Percentiles rank a stretch among this genome's conserved stretches.
Conservation (phyloP, 1,140 invertebrate species). For the Grapholita molesta region DNA sequence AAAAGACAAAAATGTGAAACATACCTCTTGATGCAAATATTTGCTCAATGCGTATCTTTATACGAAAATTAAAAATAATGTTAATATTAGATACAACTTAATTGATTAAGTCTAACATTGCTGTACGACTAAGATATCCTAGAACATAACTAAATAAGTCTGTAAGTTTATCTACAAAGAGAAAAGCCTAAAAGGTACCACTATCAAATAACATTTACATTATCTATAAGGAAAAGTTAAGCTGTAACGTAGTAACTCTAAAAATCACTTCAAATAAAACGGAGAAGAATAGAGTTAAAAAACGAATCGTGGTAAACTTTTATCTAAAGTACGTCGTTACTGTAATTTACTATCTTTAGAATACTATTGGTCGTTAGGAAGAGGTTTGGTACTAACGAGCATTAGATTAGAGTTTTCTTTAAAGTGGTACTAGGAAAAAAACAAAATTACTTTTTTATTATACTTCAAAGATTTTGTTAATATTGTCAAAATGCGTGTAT, state of each 20-base stretch:
- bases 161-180: background rate
- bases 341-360: conserved; percentile 12
- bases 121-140: no score
- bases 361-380: background rate
- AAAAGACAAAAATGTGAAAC: no score
- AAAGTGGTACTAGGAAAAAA: background rate
- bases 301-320: conserved; percentile 1
- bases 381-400: background rate
- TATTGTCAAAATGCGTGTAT: no score
- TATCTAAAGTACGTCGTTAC: conserved; percentile 14
- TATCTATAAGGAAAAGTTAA: background rate
- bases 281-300: background rate
- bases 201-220: background rate
- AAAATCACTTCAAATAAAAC: background rate
- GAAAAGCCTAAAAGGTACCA: background rate
- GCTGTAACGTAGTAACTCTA: background rate
- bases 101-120: no score
- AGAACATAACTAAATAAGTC: background rate
- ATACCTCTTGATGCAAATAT: no score
- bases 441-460: no score
- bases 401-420: background rate
- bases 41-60: no score
- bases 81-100: no score
- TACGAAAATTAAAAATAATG: no score
- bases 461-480: no score